A percentile compares a stretch with the other conserved stretches of the same genome.
phyloP scores from a whole-genome alignment of 2,797 vertebrate species.

The Anguilla pacifica region DNA sequence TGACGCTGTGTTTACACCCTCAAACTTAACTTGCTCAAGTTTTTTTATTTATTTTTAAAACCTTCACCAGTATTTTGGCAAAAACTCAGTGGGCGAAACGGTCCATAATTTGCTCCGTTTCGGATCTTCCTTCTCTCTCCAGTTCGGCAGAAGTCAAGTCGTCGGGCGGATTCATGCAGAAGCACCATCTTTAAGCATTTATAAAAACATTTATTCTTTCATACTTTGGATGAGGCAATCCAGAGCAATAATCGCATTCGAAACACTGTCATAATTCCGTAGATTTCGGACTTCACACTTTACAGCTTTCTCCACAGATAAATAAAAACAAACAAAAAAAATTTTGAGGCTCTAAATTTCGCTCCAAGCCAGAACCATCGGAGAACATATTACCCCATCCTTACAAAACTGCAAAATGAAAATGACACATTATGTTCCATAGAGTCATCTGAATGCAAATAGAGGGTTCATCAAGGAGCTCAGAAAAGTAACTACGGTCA shows the following conservation, averaged over 20 bases:
- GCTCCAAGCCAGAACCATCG: neutral
- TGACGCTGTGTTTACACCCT: too few relatives aligned
- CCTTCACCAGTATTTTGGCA: too few relatives aligned
- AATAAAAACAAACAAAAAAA: neutral
- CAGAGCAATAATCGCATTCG: neutral
- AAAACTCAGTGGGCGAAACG: too few relatives aligned
- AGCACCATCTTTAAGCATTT: neutral
- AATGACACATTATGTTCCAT: neutral
- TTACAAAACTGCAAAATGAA: neutral
- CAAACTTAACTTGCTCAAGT: too few relatives aligned
- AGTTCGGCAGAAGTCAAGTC: neutral
- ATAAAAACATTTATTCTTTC: neutral
- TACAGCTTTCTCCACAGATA: neutral
- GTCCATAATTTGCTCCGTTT: too few relatives aligned
- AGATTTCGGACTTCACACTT: neutral
- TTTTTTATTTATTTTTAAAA: too few relatives aligned
- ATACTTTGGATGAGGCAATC: neutral
- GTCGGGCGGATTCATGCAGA: neutral
- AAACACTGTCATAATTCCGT: neutral
- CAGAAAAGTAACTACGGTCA: neutral
- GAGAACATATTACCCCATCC: neutral
- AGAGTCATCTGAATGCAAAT: neutral
- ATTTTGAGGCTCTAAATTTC: neutral
- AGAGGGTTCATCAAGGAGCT: neutral
- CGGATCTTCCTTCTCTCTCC: neutral